Percentiles rank a stretch among this genome's conserved stretches.
These are phyloP conservation scores for Chrosomus eos DNA, from an alignment of 2,797 vertebrate species.

Conservation along the genomic window DNA sequence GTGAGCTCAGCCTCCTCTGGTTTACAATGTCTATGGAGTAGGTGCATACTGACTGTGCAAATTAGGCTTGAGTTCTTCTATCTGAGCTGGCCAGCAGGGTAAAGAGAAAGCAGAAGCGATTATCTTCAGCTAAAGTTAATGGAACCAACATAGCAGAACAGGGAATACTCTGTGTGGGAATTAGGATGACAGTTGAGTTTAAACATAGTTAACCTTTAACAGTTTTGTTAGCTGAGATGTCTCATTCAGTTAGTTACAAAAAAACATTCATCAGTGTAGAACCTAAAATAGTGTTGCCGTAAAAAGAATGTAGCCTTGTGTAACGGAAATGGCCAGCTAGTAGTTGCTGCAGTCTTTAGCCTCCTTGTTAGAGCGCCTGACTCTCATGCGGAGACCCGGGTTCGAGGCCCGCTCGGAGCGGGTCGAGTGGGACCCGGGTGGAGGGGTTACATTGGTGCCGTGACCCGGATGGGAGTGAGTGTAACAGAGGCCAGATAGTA, in stretches of 20 bases:
- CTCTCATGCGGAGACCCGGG: too few relatives aligned
- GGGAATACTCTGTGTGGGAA: constrained; percentile 25
- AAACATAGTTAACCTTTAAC: constrained; percentile 44
- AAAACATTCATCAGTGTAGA: constrained; percentile 11
- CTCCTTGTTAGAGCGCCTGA: too few relatives aligned
- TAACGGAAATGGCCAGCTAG: too few relatives aligned
- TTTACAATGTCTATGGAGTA: constrained; percentile 32
- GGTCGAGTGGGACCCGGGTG: too few relatives aligned
- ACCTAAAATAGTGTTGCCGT: background rate
- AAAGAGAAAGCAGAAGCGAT: constrained; percentile 29
- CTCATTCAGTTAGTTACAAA: constrained; percentile 22
- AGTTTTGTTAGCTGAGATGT: constrained; percentile 12
- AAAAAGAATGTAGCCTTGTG: too few relatives aligned
- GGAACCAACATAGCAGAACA: constrained; percentile 29
- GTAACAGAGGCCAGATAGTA: too few relatives aligned
- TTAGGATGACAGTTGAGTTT: constrained; percentile 29
- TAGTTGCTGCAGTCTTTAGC: too few relatives aligned
- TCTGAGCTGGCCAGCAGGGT: constrained; percentile 28
- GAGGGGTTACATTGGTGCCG: too few relatives aligned
- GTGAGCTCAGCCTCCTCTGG: constrained; percentile 30
- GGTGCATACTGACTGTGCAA: constrained; percentile 40
- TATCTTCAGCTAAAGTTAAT: constrained; percentile 39
- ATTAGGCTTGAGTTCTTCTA: constrained; percentile 44
- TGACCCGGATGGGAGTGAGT: too few relatives aligned
- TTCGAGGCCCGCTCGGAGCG: too few relatives aligned